Conservation (phyloP, 2,797 vertebrate species). For the Huso huso region DNA sequence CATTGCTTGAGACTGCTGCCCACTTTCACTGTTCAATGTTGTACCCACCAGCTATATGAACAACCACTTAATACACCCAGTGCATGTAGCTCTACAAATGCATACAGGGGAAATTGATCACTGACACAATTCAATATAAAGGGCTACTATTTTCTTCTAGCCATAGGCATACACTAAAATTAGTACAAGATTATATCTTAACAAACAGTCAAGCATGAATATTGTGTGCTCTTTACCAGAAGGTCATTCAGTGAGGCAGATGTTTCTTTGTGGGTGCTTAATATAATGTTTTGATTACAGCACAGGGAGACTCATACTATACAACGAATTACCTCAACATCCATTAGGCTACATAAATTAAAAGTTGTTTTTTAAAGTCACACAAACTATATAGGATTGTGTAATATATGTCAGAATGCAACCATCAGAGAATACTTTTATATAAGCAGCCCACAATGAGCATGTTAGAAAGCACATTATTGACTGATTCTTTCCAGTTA, state of each 20-base stretch:
- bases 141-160: conserved; percentile 1
- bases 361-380: conserved; percentile 78
- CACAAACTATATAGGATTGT: conserved; percentile 60
- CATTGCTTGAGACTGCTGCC: conserved; percentile 26
- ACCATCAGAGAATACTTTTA: too few relatives aligned
- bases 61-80: background rate
- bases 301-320: conserved; percentile 76
- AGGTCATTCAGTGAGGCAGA: conserved; percentile 94
- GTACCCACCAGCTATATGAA: conserved; percentile 19
- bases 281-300: conserved; percentile 94
- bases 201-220: conserved; percentile 43
- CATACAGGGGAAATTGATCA: background rate
- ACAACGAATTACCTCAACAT: conserved; percentile 95
- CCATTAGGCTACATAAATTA: conserved; percentile 85
- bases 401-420: too few relatives aligned
- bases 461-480: too few relatives aligned
- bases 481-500: too few relatives aligned
- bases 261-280: conserved; percentile 95
- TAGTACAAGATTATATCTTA: conserved; percentile 3
- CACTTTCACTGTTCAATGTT: conserved; percentile 20
- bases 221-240: conserved; percentile 86
- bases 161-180: conserved; percentile 9
- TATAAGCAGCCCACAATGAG: too few relatives aligned
- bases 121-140: background rate
- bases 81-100: background rate